phyloP scores from a whole-genome alignment of 2,113 vertebrate species.

The Brienomyrus brachyistius region DNA sequence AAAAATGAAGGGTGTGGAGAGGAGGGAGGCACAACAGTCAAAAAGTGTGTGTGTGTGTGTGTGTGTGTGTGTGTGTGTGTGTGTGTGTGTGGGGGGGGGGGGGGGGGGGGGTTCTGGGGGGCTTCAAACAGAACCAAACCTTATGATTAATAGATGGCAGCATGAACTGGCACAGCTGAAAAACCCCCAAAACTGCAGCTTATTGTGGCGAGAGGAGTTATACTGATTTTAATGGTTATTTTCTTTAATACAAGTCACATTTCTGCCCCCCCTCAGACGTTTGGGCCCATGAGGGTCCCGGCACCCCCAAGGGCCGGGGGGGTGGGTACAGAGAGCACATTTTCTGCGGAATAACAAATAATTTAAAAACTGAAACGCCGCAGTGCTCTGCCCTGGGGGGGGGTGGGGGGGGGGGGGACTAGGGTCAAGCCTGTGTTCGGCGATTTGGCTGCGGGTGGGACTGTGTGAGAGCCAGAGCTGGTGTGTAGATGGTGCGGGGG shows the following conservation, averaged over 20 bases:
- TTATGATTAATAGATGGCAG: slow-evolving; percentile 36
- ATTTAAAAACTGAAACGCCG: neutral
- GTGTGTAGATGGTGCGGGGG: neutral
- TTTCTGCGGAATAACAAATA: too few species aligned
- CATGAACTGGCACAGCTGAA: neutral
- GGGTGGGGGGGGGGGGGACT: too few species aligned
- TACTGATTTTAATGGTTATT: neutral
- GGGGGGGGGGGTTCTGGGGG: neutral
- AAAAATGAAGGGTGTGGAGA: slow-evolving; percentile 24
- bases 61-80: neutral
- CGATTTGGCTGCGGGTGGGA: neutral
- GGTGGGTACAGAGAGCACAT: too few species aligned
- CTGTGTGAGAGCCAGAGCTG: neutral
- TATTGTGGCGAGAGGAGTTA: neutral
- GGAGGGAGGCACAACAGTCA: slow-evolving; percentile 29
- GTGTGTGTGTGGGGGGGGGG: too few species aligned
- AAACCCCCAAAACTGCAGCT: neutral
- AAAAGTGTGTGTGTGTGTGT: slow-evolving; percentile 20
- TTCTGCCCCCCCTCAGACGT: neutral
- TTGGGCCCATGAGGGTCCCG: too few species aligned
- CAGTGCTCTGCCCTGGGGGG: neutral
- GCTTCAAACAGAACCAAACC: slow-evolving; percentile 30
- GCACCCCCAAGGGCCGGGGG: neutral
- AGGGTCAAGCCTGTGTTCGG: neutral
- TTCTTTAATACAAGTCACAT: neutral